Percentiles rank a stretch among this genome's conserved stretches.
Evolutionary conservation across 1,140 invertebrate genomes (phyloP).

Genomic region (Schmidtea mediterranea): DNA sequence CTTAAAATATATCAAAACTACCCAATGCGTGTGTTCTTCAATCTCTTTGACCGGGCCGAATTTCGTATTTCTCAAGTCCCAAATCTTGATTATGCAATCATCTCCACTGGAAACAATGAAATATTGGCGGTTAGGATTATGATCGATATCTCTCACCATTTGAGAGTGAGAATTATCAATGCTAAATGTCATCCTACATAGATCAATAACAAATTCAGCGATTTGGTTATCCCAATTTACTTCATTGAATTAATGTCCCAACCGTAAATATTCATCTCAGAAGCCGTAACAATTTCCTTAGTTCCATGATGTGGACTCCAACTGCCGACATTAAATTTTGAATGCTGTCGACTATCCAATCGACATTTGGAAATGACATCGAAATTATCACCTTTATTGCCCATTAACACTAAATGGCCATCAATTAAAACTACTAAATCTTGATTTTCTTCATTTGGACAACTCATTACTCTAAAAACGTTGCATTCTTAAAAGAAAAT

Average conservation of each 20-base stretch:
- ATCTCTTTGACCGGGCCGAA: not conserved
- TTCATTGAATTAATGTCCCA: conserved; percentile 47
- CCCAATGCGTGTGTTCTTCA: not conserved
- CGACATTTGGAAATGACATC: conserved; percentile 19
- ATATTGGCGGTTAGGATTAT: conserved; percentile 83
- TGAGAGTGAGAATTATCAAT: conserved; percentile 63
- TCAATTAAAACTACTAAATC: not conserved
- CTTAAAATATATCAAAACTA: not conserved
- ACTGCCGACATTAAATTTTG: conserved; percentile 47
- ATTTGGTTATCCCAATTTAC: conserved; percentile 11
- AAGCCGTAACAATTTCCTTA: conserved; percentile 49
- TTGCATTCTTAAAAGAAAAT: too few species aligned
- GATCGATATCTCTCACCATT: conserved; percentile 64
- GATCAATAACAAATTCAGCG: conserved; percentile 4
- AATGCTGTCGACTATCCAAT: conserved; percentile 39
- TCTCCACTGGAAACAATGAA: conserved; percentile 72
- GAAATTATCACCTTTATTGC: conserved; percentile 13
- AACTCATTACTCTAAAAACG: too few species aligned
- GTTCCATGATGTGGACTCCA: conserved; percentile 78
- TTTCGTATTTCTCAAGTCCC: conserved; percentile 56
- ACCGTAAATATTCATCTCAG: conserved; percentile 52
- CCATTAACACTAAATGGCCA: not conserved
- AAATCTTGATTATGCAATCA: conserved; percentile 71
- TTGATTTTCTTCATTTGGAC: conserved; percentile 2
- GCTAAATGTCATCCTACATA: conserved; percentile 41